Evolutionary conservation across 2,113 vertebrate species (phyloP).

Genomic region (Catharus bicknelli): DNA sequence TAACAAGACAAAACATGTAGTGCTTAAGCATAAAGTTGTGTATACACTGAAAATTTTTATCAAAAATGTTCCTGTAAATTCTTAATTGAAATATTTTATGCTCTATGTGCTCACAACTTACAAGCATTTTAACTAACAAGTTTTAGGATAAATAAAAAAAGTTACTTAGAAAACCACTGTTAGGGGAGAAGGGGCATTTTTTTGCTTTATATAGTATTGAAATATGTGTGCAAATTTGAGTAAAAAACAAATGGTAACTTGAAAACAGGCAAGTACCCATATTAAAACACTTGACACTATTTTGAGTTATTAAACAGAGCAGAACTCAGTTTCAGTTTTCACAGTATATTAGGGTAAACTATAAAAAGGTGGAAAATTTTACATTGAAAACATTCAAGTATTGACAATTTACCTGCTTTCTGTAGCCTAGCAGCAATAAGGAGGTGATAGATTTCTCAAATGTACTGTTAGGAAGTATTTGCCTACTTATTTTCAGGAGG

Average conservation of each 20-base stretch:
- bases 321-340: background rate
- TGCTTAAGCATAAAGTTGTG: background rate
- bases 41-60: background rate
- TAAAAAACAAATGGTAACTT: background rate
- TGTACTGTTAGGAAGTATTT: background rate
- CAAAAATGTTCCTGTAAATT: background rate
- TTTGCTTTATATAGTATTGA: background rate
- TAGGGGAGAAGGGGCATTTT: background rate
- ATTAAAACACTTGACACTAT: background rate
- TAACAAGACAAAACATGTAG: background rate
- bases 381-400: background rate
- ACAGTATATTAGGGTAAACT: background rate
- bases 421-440: background rate
- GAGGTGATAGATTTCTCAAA: background rate
- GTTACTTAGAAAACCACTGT: background rate
- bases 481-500: background rate
- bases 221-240: background rate
- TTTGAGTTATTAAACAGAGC: background rate
- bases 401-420: background rate
- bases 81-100: background rate
- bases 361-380: background rate
- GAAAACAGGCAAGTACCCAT: background rate
- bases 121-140: background rate
- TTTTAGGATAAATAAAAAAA: background rate
- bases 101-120: background rate